A percentile compares a stretch with the other conserved stretches of the same genome.
phyloP scores from a whole-genome alignment of 64 coral and sea anemone species.

The Anthopleura sola region DNA sequence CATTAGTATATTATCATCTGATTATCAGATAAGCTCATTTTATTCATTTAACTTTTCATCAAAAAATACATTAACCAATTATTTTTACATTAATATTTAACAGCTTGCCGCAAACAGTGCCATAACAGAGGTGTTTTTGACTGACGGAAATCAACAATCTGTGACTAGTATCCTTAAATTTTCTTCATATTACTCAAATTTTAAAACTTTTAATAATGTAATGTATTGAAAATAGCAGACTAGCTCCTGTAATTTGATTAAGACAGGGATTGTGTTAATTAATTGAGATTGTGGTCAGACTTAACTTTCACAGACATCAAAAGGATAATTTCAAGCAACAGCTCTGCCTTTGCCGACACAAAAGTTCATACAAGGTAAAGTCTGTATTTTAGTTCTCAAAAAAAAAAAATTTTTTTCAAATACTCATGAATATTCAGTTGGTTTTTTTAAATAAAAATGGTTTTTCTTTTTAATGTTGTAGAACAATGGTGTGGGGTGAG shows the following conservation, averaged over 20 bases:
- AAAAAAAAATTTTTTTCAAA: background rate
- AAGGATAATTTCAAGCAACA: conserved; percentile 35
- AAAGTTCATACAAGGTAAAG: conserved; percentile 39
- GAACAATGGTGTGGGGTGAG: conserved; percentile 50
- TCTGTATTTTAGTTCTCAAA: background rate
- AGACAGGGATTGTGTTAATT: background rate
- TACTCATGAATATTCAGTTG: background rate
- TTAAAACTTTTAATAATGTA: background rate
- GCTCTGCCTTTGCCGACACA: conserved; percentile 28
- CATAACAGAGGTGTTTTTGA: conserved; percentile 58
- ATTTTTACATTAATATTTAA: background rate
- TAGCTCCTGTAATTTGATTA: background rate
- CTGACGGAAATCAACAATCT: conserved; percentile 77
- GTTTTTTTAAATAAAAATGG: background rate
- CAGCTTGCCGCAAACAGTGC: conserved; percentile 60
- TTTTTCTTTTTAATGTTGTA: background rate
- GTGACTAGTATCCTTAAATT: conserved; percentile 65
- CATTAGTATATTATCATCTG: background rate
- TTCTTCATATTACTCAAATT: too few relatives aligned
- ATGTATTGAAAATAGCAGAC: background rate
- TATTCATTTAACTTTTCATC: background rate
- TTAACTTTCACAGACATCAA: conserved; percentile 39
- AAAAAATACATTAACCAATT: background rate
- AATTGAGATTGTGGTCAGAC: background rate
- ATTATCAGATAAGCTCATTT: background rate